These are phyloP conservation scores for Arvicanthis niloticus DNA, from an alignment of 2,113 vertebrate species.

Conservation along the genomic window DNA sequence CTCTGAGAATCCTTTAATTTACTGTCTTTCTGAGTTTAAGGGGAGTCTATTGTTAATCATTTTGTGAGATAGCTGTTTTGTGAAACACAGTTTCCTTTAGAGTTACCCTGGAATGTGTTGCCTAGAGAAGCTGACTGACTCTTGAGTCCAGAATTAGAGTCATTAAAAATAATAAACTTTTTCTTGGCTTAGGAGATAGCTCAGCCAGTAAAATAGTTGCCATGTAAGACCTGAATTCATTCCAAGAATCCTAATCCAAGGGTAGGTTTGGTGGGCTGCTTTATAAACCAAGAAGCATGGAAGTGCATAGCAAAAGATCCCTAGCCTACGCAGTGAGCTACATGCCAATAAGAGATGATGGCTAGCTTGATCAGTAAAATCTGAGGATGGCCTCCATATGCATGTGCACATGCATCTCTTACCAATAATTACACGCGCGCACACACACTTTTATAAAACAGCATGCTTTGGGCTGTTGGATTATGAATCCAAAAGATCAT, in stretches of 20 bases:
- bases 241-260: not conserved
- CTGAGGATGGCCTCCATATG: not conserved
- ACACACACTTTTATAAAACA: slow-evolving; percentile 9
- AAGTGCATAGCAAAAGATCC: not conserved
- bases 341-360: not conserved
- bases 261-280: not conserved
- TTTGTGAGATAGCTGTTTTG: not conserved
- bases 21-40: not conserved
- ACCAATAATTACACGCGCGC: not conserved
- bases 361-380: not conserved
- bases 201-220: not conserved
- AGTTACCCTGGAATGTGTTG: not conserved
- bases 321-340: no score
- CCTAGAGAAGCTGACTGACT: not conserved
- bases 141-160: slow-evolving; percentile 17
- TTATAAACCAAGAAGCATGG: not conserved
- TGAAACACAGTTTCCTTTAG: slow-evolving; percentile 26
- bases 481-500: not conserved
- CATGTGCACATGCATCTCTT: no score
- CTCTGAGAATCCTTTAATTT: slow-evolving; percentile 19
- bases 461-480: not conserved
- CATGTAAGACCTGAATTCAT: not conserved
- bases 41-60: slow-evolving; percentile 2
- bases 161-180: slow-evolving; percentile 20
- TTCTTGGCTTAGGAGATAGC: not conserved